Percentiles rank a stretch among this genome's conserved stretches.
phyloP scores from a whole-genome alignment of 2,797 vertebrate genomes.

The Helicolenus hilgendorfi region DNA sequence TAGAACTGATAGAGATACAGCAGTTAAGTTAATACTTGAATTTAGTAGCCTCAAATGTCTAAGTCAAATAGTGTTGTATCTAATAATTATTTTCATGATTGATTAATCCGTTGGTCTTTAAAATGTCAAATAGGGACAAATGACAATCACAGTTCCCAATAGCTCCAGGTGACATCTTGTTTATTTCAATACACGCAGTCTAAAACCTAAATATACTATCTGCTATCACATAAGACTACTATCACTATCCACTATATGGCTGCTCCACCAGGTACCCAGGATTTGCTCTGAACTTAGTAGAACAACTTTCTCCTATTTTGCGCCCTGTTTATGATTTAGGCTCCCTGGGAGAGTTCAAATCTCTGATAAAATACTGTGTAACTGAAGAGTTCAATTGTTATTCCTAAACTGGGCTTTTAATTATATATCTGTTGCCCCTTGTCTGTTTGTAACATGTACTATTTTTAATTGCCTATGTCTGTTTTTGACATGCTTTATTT shows the following conservation, averaged over 20 bases:
- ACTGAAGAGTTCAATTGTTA: too few species aligned
- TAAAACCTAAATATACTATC: background rate
- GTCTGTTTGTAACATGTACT: too few species aligned
- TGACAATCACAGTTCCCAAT: background rate
- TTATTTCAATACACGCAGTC: background rate
- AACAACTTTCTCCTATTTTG: too few species aligned
- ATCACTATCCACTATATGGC: too few species aligned
- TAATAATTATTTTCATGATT: background rate
- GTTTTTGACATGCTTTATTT: too few species aligned
- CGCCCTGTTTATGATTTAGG: fast-evolving
- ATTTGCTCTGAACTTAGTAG: too few species aligned
- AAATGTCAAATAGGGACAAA: background rate
- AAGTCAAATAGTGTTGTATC: background rate
- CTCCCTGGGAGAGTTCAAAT: too few species aligned
- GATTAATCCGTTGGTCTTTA: background rate
- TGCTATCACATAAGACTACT: background rate
- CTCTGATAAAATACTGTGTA: too few species aligned
- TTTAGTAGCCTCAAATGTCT: background rate
- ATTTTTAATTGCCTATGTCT: too few species aligned
- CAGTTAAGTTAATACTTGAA: background rate
- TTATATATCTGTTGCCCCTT: too few species aligned
- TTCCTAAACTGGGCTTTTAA: too few species aligned
- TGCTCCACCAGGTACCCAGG: too few species aligned
- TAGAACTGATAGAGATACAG: background rate
- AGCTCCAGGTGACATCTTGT: background rate